phyloP scores from a whole-genome alignment of 2,888 invertebrate species.

The Rutpela maculata region DNA sequence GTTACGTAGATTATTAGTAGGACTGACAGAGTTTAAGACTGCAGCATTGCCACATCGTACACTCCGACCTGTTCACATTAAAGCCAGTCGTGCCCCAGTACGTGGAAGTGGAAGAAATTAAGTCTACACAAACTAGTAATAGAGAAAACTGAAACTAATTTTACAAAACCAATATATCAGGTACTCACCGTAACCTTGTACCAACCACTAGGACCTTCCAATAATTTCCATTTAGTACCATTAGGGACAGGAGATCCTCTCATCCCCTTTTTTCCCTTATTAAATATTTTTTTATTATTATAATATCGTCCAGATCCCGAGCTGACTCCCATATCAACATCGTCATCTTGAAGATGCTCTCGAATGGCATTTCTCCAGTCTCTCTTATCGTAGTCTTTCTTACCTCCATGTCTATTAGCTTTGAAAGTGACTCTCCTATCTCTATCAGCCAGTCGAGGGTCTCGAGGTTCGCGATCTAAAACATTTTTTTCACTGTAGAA shows the following conservation, averaged over 20 bases:
- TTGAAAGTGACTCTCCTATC: slow-evolving; percentile 77
- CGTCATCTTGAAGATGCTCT: slow-evolving; percentile 78
- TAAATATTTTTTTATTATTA: slow-evolving; percentile 41
- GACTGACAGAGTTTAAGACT: too few species aligned
- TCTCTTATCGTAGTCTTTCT: slow-evolving; percentile 69
- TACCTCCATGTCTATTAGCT: slow-evolving; percentile 64
- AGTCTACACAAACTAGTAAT: too few species aligned
- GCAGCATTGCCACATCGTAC: too few species aligned
- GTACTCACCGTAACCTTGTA: slow-evolving; percentile 80
- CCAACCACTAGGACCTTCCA: slow-evolving; percentile 79
- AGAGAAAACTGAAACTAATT: too few species aligned
- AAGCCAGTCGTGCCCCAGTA: too few species aligned
- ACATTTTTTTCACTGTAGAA: background rate
- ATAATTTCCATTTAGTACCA: slow-evolving; percentile 73
- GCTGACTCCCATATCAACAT: slow-evolving; percentile 78
- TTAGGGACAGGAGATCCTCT: slow-evolving; percentile 74
- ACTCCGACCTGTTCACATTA: too few species aligned
- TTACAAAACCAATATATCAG: background rate
- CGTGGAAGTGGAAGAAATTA: too few species aligned
- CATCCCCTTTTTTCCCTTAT: slow-evolving; percentile 52
- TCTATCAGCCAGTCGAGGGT: slow-evolving; percentile 43
- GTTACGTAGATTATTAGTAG: too few species aligned
- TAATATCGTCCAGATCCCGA: slow-evolving; percentile 67
- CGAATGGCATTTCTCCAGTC: slow-evolving; percentile 74
- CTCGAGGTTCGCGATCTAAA: slow-evolving; percentile 39